These are phyloP conservation scores for Macrotis lagotis DNA, from an alignment of 2,113 vertebrate species.

Conservation along the genomic window DNA sequence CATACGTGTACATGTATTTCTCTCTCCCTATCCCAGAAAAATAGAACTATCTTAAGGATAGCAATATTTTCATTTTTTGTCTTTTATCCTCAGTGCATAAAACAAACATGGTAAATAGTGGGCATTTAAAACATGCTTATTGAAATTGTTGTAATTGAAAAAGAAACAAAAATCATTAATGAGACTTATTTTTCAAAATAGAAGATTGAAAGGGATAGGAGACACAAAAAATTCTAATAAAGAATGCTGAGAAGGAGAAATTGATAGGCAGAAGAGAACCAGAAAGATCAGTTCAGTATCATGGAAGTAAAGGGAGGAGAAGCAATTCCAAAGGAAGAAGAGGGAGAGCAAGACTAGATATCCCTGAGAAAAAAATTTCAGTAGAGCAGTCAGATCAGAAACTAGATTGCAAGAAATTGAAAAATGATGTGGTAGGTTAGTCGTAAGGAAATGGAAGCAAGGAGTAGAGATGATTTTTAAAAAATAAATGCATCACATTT, in stretches of 20 bases:
- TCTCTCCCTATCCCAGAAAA: neutral
- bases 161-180: neutral
- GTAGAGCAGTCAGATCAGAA: neutral
- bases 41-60: neutral
- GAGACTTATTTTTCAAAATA: neutral
- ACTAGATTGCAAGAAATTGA: neutral
- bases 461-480: neutral
- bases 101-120: neutral
- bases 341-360: neutral
- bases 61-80: neutral
- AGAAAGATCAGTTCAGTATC: neutral
- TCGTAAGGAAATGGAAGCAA: neutral
- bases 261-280: neutral
- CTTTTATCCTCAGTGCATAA: neutral
- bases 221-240: neutral
- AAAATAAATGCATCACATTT: neutral
- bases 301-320: neutral
- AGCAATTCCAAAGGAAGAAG: neutral
- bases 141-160: neutral
- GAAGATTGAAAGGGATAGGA: neutral
- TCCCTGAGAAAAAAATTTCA: neutral
- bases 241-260: neutral
- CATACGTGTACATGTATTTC: neutral
- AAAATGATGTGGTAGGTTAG: neutral
- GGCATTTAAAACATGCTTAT: neutral